Conservation (phyloP, 2,888 invertebrate genomes). For the Plebejus argus region DNA sequence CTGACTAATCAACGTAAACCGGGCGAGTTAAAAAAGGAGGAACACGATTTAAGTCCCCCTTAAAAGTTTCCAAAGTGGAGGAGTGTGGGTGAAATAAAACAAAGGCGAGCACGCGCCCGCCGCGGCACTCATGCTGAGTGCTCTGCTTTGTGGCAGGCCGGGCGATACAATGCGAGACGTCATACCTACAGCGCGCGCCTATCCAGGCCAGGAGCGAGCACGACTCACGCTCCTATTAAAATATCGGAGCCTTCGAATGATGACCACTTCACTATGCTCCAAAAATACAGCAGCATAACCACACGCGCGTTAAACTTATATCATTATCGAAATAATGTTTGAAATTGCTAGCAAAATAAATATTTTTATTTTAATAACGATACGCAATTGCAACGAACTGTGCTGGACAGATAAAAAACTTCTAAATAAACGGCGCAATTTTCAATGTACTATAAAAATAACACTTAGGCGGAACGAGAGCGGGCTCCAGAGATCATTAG, state of each 20-base stretch:
- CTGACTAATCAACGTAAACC: conserved; percentile 62
- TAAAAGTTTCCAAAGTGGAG: conserved; percentile 74
- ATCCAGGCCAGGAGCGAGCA: conserved; percentile 44
- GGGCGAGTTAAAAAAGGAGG: conserved; percentile 59
- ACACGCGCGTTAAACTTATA: not conserved
- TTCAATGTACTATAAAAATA: conserved; percentile 30
- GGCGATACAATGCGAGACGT: conserved; percentile 70
- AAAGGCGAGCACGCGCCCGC: conserved; percentile 73
- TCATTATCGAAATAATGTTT: not conserved
- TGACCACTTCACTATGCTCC: not conserved
- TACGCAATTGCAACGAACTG: not conserved
- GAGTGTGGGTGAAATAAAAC: conserved; percentile 78
- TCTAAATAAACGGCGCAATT: conserved; percentile 20
- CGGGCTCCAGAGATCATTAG: conserved; percentile 62
- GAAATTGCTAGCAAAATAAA: not conserved
- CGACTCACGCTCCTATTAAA: not conserved
- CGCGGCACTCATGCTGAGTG: conserved; percentile 76
- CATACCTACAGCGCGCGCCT: conserved; percentile 44
- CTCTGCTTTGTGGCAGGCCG: conserved; percentile 74
- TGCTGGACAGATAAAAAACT: conserved; percentile 32
- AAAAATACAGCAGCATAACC: not conserved
- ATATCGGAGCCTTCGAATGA: not conserved
- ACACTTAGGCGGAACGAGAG: conserved; percentile 35
- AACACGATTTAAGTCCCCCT: conserved; percentile 73
- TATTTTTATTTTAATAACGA: not conserved